phyloP scores from a whole-genome alignment of 2,113 vertebrate species.

The Aviceda subcristata region DNA sequence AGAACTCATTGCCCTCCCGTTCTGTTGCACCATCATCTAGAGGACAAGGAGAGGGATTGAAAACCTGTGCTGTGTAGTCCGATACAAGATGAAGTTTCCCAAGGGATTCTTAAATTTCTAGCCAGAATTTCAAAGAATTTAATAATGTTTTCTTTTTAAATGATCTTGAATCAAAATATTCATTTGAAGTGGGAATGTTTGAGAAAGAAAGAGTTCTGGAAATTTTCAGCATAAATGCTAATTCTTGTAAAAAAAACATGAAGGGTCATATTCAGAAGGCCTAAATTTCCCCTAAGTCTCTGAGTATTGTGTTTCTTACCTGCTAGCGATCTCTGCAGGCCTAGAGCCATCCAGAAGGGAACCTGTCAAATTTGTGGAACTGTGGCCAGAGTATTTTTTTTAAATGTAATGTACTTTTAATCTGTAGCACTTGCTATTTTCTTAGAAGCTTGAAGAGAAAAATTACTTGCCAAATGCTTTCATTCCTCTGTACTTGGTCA shows the following conservation, averaged over 20 bases:
- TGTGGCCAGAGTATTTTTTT: background rate
- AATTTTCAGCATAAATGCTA: conserved; percentile 31
- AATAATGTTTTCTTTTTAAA: conserved; percentile 60
- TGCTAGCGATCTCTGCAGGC: background rate
- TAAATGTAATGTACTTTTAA: background rate
- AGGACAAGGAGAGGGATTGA: background rate
- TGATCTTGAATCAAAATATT: conserved; percentile 42
- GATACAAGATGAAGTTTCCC: conserved; percentile 7
- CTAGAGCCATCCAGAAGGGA: background rate
- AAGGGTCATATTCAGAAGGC: background rate
- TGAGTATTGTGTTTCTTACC: background rate
- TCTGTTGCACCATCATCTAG: background rate
- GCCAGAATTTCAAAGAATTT: conserved; percentile 56
- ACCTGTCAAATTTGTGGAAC: background rate
- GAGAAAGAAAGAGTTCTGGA: conserved; percentile 40
- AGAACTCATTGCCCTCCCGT: background rate
- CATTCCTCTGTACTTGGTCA: background rate
- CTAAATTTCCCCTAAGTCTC: background rate
- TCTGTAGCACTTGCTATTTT: background rate
- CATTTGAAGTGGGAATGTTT: conserved; percentile 38
- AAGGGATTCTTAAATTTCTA: conserved; percentile 44
- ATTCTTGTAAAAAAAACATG: background rate
- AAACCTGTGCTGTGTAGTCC: background rate
- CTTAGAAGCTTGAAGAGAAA: conserved; percentile 4
- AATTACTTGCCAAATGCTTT: background rate